Evolutionary conservation across 2,888 invertebrate species (phyloP).

Genomic region (Meiosimyza decipiens): DNA sequence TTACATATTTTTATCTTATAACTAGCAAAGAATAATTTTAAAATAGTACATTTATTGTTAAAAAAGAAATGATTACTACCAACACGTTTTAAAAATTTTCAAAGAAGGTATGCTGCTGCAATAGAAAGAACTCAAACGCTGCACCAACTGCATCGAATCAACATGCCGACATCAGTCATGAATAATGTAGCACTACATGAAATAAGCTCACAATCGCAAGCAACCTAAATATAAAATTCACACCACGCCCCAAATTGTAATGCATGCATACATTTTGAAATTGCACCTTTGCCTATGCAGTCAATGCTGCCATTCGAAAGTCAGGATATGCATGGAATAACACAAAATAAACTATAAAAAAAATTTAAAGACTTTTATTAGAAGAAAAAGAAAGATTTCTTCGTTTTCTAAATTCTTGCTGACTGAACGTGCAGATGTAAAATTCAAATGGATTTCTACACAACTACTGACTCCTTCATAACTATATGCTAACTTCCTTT

Average conservation of each 20-base stretch:
- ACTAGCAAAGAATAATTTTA: background rate
- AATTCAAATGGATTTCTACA: constrained; percentile 18
- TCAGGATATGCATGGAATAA: background rate
- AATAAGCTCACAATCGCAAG: no score
- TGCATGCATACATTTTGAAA: constrained; percentile 13
- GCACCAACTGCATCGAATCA: no score
- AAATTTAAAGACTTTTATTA: no score
- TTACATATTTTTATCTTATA: background rate
- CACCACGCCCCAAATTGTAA: constrained; percentile 5
- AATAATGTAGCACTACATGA: no score
- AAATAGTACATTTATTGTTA: constrained; percentile 28
- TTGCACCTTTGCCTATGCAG: constrained; percentile 16
- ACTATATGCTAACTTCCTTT: background rate
- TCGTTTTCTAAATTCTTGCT: constrained; percentile 9
- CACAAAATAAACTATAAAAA: no score
- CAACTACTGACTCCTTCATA: background rate
- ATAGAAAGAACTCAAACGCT: no score
- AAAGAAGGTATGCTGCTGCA: constrained; percentile 23
- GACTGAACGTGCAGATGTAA: constrained; percentile 17
- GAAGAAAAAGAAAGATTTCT: background rate
- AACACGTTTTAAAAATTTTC: constrained; percentile 3
- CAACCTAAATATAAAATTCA: background rate
- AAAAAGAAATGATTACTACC: constrained; percentile 23
- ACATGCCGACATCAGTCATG: no score
- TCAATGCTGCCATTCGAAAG: no score